phyloP scores from a whole-genome alignment of 92 coral and sea anemone species.

The Zoanthus solanderi region DNA sequence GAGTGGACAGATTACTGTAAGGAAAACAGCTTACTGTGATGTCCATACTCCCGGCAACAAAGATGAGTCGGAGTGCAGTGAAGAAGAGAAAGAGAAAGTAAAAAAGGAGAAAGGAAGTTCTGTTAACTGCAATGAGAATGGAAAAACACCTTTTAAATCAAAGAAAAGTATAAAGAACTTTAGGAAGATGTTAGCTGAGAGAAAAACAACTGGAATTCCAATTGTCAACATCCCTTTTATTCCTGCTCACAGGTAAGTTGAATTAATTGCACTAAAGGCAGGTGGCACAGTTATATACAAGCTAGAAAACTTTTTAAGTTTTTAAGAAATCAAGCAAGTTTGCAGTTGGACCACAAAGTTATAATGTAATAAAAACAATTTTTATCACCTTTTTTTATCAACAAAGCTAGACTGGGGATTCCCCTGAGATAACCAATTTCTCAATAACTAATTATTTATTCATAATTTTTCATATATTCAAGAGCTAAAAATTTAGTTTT shows the following conservation, averaged over 20 bases:
- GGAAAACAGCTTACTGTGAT: conserved; percentile 97
- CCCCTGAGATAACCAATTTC: conserved; percentile 15
- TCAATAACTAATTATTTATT: background rate
- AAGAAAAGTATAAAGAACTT: conserved; percentile 89
- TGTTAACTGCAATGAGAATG: conserved; percentile 72
- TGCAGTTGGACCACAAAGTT: background rate
- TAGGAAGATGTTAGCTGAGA: conserved; percentile 93
- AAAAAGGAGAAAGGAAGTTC: conserved; percentile 76
- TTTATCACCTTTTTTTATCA: conserved; percentile 19
- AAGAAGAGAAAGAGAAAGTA: conserved; percentile 80
- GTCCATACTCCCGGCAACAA: conserved; percentile 83
- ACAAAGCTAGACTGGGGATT: conserved; percentile 34
- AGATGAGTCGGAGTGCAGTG: conserved; percentile 75
- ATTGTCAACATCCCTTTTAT: conserved; percentile 99
- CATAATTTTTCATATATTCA: background rate
- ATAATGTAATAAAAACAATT: background rate
- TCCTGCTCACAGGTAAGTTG: conserved; percentile 96
- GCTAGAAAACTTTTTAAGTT: background rate
- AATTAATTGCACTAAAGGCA: background rate
- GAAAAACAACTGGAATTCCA: conserved; percentile 95
- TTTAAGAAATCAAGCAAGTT: background rate
- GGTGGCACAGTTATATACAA: background rate
- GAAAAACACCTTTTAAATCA: conserved; percentile 69
- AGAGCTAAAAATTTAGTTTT: background rate
- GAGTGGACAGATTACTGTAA: conserved; percentile 90